Evolutionary conservation across 2,797 vertebrate species (phyloP), one percentile per base, ranked within the genome.

Genomic region (Pagetopsis macropterus): DNA sequence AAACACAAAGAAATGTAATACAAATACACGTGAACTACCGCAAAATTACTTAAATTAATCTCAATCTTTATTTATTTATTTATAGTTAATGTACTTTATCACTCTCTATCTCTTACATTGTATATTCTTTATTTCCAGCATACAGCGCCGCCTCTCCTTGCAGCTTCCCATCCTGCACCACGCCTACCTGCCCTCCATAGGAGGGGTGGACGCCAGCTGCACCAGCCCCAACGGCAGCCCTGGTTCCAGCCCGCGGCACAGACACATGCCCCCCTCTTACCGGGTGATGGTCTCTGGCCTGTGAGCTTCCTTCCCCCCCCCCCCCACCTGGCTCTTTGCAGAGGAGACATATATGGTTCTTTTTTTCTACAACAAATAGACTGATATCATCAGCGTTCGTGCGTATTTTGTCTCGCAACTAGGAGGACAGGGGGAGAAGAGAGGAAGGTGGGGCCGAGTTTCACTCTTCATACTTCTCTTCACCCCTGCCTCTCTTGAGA

Each of bases 261-360:
- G 98, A 97, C 97, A 99, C 43, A 97, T 99, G 95, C 98, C 97
- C 0, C 97, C 98, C 51, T 99, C 98, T 86, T 98, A 99, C 93
- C 96, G 97, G 93, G 98, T 99, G 65, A 99, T 99, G 98, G 97
- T 99, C 89, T 99, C 98, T 17, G 98, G 98, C 93, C 97, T 99
- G 97, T 99, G 96, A 96, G 93, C 85, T 69, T 75, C 87, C 51
- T 66, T 72, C 69, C 72, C 80, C 72, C 80, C 85, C 23, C 23
- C 21, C 27, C 83, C 84, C 79, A 76, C 82, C 86, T 84, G 78
- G 83, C 86, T 88, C 87, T 86, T 84, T 81, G 76, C 81, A 81
- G 83, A 89, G 81, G 87, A 91, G 88, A 90, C 86, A 79, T 78
- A 78, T 81, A 81, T 82, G 87, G 78, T 88, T 85, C 77, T 91